Conservation (phyloP, 2,888 invertebrate genomes). For the Hymenopus coronatus region DNA sequence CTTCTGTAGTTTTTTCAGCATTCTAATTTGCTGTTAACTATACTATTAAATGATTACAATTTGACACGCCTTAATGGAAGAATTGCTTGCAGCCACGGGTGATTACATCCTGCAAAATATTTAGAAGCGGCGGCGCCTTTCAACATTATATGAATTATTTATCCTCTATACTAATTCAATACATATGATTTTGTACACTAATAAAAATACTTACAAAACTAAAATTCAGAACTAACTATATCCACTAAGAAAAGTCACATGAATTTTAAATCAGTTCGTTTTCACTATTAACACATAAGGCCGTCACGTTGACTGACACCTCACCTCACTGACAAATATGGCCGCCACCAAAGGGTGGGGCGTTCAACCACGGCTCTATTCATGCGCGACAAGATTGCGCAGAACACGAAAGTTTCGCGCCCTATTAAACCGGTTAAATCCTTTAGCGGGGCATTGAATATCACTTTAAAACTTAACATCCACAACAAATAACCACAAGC, state of each 20-base stretch:
- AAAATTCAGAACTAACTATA: neutral
- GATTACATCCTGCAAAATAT: neutral
- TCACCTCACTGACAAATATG: conserved; percentile 49
- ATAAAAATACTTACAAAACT: conserved; percentile 1
- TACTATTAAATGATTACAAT: neutral
- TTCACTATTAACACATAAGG: neutral
- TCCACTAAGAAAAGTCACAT: neutral
- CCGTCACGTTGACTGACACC: conserved; percentile 44
- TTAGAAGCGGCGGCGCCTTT: neutral
- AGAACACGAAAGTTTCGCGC: neutral
- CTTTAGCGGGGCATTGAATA: neutral
- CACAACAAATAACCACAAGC: too few relatives aligned
- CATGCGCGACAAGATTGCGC: conserved; percentile 12
- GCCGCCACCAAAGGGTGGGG: conserved; percentile 41
- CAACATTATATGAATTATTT: neutral
- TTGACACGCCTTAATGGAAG: neutral
- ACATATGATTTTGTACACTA: neutral
- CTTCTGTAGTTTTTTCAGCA: neutral
- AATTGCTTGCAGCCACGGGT: neutral
- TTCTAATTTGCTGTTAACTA: neutral
- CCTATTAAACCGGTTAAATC: neutral
- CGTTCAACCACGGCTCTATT: conserved; percentile 7
- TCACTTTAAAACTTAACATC: neutral
- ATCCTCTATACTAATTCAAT: neutral
- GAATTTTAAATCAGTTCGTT: neutral